A percentile compares a stretch with the other conserved stretches of the same genome.
These are phyloP conservation scores for Acanthis flammea DNA, from an alignment of 2,797 vertebrate genomes.

Conservation along the genomic window DNA sequence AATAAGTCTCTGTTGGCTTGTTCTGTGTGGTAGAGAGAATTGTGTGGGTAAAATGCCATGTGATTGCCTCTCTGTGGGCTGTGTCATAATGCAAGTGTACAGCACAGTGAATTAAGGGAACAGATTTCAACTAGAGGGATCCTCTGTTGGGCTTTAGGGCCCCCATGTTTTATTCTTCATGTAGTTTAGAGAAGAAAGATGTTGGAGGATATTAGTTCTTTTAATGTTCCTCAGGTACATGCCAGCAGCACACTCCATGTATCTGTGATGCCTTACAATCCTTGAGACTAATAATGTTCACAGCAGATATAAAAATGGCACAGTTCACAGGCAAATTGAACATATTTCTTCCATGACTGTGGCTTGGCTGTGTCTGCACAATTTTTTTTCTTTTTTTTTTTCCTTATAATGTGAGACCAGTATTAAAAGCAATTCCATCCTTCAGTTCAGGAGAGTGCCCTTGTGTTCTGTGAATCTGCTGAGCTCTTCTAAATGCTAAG, in stretches of 20 bases:
- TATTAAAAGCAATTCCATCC: not conserved
- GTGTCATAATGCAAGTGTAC: not conserved
- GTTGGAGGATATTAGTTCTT: not conserved
- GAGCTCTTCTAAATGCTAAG: not conserved
- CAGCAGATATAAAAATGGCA: not conserved
- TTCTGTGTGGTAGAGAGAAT: not conserved
- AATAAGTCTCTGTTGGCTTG: not conserved
- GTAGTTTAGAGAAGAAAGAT: not conserved
- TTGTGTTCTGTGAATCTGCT: not conserved
- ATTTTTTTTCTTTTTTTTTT: fast-evolving
- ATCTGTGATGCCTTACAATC: not conserved
- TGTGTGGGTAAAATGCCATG: not conserved
- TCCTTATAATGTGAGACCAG: not conserved
- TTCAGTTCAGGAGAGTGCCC: not conserved
- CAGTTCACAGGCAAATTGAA: not conserved
- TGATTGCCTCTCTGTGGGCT: not conserved
- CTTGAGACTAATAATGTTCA: not conserved
- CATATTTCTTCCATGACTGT: not conserved
- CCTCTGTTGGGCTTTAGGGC: not conserved
- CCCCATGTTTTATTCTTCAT: not conserved
- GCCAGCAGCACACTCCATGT: not conserved
- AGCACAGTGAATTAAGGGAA: not conserved
- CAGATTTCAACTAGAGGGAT: not conserved
- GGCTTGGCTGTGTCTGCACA: not conserved
- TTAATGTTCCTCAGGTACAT: fast-evolving